Evolutionary conservation across 1,140 invertebrate genomes (phyloP).

Genomic region (Ceratosolen fusciceps): DNA sequence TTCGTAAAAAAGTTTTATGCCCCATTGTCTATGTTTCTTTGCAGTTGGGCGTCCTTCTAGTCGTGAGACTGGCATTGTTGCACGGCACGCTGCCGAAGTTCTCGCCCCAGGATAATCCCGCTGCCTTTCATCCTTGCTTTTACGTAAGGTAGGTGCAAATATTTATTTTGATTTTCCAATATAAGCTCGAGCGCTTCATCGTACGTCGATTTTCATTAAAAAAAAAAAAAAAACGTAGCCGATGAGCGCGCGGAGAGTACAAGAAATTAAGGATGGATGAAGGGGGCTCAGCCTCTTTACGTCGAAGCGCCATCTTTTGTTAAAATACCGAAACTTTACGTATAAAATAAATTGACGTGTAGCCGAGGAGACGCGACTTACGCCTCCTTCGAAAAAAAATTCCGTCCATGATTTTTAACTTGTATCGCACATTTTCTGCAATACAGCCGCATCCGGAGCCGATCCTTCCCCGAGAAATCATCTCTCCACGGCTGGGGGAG

Average conservation of each 20-base stretch:
- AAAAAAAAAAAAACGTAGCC: background rate
- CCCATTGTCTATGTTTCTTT: constrained; percentile 52
- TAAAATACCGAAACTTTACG: background rate
- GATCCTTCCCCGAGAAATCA: background rate
- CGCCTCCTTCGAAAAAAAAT: background rate
- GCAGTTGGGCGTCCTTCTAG: constrained; percentile 75
- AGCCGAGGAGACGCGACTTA: background rate
- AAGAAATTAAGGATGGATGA: background rate
- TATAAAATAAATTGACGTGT: too few species aligned
- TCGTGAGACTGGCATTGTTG: constrained; percentile 79
- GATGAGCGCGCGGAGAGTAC: background rate
- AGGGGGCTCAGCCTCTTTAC: background rate
- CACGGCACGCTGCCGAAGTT: constrained; percentile 85
- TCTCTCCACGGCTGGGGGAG: background rate
- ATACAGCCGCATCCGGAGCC: background rate
- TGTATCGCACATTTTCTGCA: constrained; percentile 15
- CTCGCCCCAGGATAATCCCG: constrained; percentile 87
- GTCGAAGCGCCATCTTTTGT: constrained; percentile 3
- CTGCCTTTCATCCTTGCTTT: constrained; percentile 83
- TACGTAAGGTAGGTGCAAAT: constrained; percentile 79
- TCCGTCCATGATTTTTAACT: constrained; percentile 15
- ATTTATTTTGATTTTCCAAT: constrained; percentile 34
- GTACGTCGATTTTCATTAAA: constrained; percentile 22
- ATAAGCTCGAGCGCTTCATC: constrained; percentile 2
- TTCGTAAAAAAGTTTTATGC: background rate